Evolutionary conservation across 2,113 vertebrate species (phyloP), one percentile per base, ranked within the genome.

Genomic region (Galemys pyrenaicus): DNA sequence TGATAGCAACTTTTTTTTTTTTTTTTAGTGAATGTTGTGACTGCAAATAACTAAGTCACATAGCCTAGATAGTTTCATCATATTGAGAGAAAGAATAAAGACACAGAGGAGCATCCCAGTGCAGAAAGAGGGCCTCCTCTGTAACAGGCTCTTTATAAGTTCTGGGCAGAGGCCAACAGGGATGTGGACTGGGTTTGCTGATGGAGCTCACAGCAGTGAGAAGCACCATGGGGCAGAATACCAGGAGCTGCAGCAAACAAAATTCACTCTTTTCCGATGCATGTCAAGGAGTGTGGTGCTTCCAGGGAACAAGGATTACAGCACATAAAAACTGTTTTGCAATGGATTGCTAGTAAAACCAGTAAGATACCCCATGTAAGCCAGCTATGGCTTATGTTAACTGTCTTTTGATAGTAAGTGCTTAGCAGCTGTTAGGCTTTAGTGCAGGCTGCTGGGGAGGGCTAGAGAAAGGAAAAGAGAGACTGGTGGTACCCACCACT

Each of bases 401-500:
- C n/a, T 6, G 3, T 22, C 58, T 11, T 15, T 2, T 24, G 35
- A 41, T 5, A 35, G 49, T 12, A 26, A 22, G 10, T 15, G 9
- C 9, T 24, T 35, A 73, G 64, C 10, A 44, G 54, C 9, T 9
- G 32, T 70, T 9, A 65, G n/a, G 41, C 28, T 87, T 84, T 46
- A 22, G 39, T 39, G 41, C 41, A 68, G 9, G 41, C 44, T 19
- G 16, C 28, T 26, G 67, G 83, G n/a, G 37, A 70, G 15, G 54
- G 8, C 37, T 26, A 39, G 28, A 30, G 26, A 87, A 32, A 87
- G 67, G 37, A 22, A 65, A 60, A 58, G 37, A 10, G 56, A 15
- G 37, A 24, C 8, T 4, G 1, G 26, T 22, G n/a, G 44, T 44
- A 46, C 44, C 26, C 3, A 15, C 7, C 70, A 60, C 0, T 0